Base-by-base conservation (phyloP, 1,140 invertebrate genomes). In the Drosophila prosaltans region DNA sequence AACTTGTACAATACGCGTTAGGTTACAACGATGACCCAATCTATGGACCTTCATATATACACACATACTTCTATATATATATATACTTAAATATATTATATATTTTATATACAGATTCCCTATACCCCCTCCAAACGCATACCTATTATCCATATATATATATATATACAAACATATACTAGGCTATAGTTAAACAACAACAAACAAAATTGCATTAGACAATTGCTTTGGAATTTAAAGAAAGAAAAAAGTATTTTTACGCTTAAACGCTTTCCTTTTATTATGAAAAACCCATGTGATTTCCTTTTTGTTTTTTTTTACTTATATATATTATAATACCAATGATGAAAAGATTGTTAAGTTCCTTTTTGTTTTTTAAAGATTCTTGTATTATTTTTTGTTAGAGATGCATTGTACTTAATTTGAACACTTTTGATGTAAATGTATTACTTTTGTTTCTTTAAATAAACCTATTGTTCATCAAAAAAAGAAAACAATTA, bases 1-100 rank as follows among this genome's bases (percentile, higher is more conserved):
- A 76, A 69, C 41, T 21, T 88, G 76, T 83, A 83, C 80, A 80
- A 88, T 88, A 80, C 63, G 80, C 74, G 65, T 67, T 67, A 69
- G 68, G 72, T 36, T 64, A 86, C 76, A 80, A 72, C 84, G 62
- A 88, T 62, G 45, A 83, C 73, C 67, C 68, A 78, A 62, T 77
- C 83, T 74, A 65, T 65, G 69, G 72, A 41, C 36, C 40, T 26
- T 41, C 39, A 26, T 41, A 61, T 11, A 61, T 61, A 24, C 9
- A 30, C 10, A 57, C 55, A 36, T 36, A 36, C 28, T 30, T 30
- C 4, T 36, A 36, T 36, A 48, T 21, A 36, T 39, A 32, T 59
- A 59, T 32, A 39, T 32, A 59, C 36, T 39, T 39, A 16, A 36
- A 59, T 59, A 32, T 59, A 32, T 59, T 24, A 36, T 36, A 36